Conservation (phyloP, 92 coral and sea anemone species). For the Parazoanthus swiftii region DNA sequence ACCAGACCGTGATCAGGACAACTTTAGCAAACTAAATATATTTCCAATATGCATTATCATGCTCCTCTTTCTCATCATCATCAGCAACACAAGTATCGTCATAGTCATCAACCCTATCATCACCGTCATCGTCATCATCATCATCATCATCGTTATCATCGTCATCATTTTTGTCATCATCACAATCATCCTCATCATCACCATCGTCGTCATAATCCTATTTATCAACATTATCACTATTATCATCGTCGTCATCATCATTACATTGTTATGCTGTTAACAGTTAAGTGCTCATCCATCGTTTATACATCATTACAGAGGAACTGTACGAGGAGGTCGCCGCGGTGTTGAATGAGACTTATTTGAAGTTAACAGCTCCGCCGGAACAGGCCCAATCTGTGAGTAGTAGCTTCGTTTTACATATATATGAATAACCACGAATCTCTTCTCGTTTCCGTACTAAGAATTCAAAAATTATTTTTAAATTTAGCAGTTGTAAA, state of each 20-base stretch:
- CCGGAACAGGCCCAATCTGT: constrained; percentile 75
- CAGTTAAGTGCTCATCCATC: neutral
- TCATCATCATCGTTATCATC: constrained; percentile 20
- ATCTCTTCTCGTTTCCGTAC: too few species aligned
- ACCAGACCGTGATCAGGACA: neutral
- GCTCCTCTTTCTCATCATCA: neutral
- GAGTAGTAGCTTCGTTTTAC: constrained; percentile 28
- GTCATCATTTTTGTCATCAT: constrained; percentile 4
- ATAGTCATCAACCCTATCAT: neutral
- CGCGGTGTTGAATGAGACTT: constrained; percentile 76
- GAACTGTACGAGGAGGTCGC: constrained; percentile 83
- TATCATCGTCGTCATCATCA: neutral
- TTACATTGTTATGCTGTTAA: too few species aligned
- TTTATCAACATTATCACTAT: neutral
- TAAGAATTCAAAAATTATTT: too few species aligned
- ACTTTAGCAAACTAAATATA: neutral
- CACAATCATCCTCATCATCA: neutral
- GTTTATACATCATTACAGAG: constrained; percentile 48
- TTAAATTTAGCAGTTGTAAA: too few species aligned
- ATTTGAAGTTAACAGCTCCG: constrained; percentile 75
- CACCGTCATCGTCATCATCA: neutral
- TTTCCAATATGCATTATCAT: neutral
- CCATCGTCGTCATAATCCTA: neutral
- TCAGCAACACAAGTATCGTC: neutral
- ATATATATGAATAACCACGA: too few species aligned